These are phyloP conservation scores for Lithophane socia DNA, from an alignment of 2,888 invertebrate species.

Conservation along the genomic window DNA sequence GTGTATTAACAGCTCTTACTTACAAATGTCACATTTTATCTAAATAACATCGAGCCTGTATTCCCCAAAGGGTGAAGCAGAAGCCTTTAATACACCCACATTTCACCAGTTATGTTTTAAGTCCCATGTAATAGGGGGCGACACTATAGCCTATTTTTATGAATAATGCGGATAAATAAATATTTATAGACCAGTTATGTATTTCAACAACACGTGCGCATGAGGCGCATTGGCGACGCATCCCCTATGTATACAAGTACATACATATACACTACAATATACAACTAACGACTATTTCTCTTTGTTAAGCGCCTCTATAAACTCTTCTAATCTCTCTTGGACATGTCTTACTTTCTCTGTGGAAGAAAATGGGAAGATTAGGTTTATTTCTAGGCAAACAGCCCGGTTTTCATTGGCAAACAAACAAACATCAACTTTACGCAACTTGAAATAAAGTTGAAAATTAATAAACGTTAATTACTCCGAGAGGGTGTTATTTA, in stretches of 20 bases:
- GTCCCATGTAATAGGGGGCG: not conserved
- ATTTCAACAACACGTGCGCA: not conserved
- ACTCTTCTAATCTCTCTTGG: conserved; percentile 99
- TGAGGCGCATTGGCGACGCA: conserved; percentile 42
- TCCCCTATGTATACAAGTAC: conserved; percentile 38
- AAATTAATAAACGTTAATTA: not conserved
- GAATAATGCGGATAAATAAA: not conserved
- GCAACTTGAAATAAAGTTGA: not conserved
- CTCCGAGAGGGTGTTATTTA: not conserved
- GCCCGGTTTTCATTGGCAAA: no score
- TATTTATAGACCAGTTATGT: not conserved
- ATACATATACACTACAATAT: conserved; percentile 58
- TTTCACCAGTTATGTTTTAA: not conserved
- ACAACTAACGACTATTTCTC: conserved; percentile 93
- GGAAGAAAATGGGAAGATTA: conserved; percentile 74
- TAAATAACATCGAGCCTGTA: not conserved
- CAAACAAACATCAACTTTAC: not conserved
- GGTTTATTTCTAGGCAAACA: not conserved
- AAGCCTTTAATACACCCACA: no score
- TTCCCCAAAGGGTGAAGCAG: no score
- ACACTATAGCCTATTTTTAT: not conserved
- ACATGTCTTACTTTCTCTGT: conserved; percentile 98
- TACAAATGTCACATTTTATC: not conserved
- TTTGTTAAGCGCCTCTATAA: conserved; percentile 98
- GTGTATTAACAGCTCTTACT: not conserved